phyloP scores from a whole-genome alignment of 2,113 vertebrate genomes.

The Microcebus murinus region DNA sequence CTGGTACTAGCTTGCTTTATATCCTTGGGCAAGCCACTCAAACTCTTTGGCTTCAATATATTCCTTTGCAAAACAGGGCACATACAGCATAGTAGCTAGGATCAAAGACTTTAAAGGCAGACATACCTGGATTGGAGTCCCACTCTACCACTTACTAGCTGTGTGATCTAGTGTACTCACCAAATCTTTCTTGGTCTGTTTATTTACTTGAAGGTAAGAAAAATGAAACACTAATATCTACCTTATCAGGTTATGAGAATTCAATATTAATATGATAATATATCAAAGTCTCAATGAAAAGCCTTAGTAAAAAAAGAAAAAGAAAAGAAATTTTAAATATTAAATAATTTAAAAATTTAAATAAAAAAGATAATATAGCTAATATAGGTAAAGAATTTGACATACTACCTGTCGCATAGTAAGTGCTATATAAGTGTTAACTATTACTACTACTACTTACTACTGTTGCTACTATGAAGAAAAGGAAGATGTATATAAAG shows the following conservation, averaged over 20 bases:
- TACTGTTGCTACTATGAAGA: neutral
- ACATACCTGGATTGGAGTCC: neutral
- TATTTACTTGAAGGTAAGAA: conserved; percentile 7
- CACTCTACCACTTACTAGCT: neutral
- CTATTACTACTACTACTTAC: neutral
- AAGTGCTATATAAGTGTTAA: neutral
- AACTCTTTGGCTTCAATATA: conserved; percentile 3
- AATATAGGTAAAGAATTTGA: conserved; percentile 25
- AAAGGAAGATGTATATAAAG: neutral
- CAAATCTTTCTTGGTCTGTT: neutral
- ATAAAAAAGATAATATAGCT: neutral
- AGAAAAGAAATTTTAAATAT: no score
- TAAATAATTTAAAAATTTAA: no score
- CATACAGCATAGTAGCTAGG: neutral
- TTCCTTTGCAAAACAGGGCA: conserved; percentile 34
- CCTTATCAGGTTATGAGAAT: neutral
- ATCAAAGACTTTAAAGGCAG: neutral
- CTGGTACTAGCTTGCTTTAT: conserved; percentile 40
- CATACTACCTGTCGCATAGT: neutral
- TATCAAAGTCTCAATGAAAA: no score
- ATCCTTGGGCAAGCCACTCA: conserved; percentile 9
- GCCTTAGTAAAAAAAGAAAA: no score
- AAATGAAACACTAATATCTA: neutral
- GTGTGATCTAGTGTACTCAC: neutral
- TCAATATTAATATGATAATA: conserved; percentile 1